phyloP scores from a whole-genome alignment of 2,888 invertebrate species.

The Pogonocherus hispidulus region DNA sequence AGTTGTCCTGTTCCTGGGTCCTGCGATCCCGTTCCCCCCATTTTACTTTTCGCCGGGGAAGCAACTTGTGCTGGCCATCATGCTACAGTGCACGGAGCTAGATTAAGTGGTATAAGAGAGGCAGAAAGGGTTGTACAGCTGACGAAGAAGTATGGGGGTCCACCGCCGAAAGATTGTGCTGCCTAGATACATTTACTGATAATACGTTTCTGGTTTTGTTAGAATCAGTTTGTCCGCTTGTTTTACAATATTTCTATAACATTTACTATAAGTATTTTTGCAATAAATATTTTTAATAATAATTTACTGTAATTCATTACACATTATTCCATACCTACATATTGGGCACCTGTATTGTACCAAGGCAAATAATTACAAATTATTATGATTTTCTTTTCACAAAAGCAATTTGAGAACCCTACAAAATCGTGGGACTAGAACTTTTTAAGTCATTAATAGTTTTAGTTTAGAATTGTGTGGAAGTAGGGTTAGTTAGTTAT shows the following conservation, averaged over 20 bases:
- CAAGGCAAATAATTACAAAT: no score
- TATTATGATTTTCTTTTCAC: no score
- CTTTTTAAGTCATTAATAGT: no score
- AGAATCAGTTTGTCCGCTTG: conserved; percentile 26
- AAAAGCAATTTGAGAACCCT: no score
- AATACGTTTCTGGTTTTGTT: conserved; percentile 30
- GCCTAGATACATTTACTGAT: conserved; percentile 55
- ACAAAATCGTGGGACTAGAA: no score
- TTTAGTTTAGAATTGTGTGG: no score
- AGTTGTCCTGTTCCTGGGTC: conserved; percentile 77
- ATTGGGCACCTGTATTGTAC: no score
- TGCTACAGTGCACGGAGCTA: conserved; percentile 85
- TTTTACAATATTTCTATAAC: conserved; percentile 11
- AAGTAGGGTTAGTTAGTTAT: no score
- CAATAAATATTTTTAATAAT: conserved; percentile 36
- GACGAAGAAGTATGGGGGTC: conserved; percentile 73
- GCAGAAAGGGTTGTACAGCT: conserved; percentile 81
- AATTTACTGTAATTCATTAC: background rate
- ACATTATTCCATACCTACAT: no score
- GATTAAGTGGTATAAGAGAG: conserved; percentile 84
- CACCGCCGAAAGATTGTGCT: conserved; percentile 62
- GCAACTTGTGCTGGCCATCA: conserved; percentile 84
- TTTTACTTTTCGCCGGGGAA: conserved; percentile 87
- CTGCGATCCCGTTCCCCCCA: conserved; percentile 76
- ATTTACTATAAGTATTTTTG: conserved; percentile 36